Evolutionary conservation across 2,113 vertebrate genomes (phyloP), one percentile per base, ranked within the genome.

Genomic region (Grantiella picta): DNA sequence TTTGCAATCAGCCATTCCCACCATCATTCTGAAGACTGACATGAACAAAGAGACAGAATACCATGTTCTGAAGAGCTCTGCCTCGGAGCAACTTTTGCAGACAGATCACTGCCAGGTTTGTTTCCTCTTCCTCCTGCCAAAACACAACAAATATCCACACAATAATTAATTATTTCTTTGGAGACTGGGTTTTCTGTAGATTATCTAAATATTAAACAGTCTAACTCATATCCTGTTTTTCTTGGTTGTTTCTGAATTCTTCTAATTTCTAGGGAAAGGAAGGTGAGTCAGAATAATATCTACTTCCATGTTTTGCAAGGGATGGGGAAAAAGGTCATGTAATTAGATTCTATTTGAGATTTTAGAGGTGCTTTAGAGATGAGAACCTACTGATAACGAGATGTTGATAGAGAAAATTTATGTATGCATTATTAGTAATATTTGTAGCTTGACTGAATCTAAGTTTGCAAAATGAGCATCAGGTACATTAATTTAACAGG

Each of bases 11-110:
- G 10, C 53, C 70, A 83, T 59, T 66, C 72, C 35, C 50, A 73
- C 59, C n/a, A 49, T n/a, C 44, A 81, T 47, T 71, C 36, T 35
- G 36, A 82, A 73, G 40, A 81, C 13, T 86, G 33, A 75, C n/a
- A 73, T 22, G 54, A 80, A 72, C 9, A 57, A 71, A 89, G 38
- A 90, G 42, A 66, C 50, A 85, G 22, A 94, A 50, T 92, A 99
- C 99, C 99, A 98, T 97, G 86, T 98, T 98, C 96, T 99, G 99
- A 82, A 98, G 57, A 22, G 97, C 98, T 95, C 99, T 98, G 95
- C 99, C 99, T 89, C 99, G 98, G 61, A 99, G 97, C 86, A 99
- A 83, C 89, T 98, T 98, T 96, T 99, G 99, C 92, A 99, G 92
- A 86, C 86, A 95, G 94, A 99, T 98, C 77, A 98, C 97, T 44